Base-by-base conservation (phyloP, 1,140 invertebrate species). In the Maniola jurtina region DNA sequence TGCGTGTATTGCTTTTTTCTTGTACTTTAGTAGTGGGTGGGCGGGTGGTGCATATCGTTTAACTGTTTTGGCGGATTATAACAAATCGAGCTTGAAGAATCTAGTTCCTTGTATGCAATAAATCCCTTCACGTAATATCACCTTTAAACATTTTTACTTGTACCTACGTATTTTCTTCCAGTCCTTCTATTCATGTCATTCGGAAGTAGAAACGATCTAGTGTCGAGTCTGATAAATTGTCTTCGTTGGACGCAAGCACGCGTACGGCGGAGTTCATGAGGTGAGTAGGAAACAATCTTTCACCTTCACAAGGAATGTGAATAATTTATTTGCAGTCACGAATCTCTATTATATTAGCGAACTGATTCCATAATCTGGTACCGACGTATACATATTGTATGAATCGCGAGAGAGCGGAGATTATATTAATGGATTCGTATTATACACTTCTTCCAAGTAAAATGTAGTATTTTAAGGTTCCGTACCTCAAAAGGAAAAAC, bases 211-310 rank as follows among this genome's bases (percentile, higher is more conserved):
- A 62, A 55, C 59, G 59, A 64, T 64, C 58, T 48, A 68, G 34
- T 35, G 61, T 61, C 61, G 14, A 48, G 36, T 36, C 35, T 36
- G 40, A 70, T 70, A 70, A 70, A 70, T 70, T 70, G 63, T 65
- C 52, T 62, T 62, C 68, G 25, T 65, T 61, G 68, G 54, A 65
- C 59, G 52, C 59, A 65, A 60, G 68, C 66, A 68, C 66, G 66
- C 45, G 47, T 64, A 54, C 35, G 38, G 42, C 25, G 35, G 14
- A 54, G 48, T 48, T 42, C 16, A 33, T 47, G 40, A 34, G 42
- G 10, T n/a, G 42, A 60, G 40, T 60, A 42, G 9, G 14, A 60
- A 45, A 25, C 38, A 4, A 48, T 60, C 47, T 60, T 57, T 52
- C 15, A 25, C 15, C 25, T 25, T 52, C 48, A 52, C 48, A 25